phyloP scores from a whole-genome alignment of 2,113 vertebrate genomes.

The Suricata suricatta region DNA sequence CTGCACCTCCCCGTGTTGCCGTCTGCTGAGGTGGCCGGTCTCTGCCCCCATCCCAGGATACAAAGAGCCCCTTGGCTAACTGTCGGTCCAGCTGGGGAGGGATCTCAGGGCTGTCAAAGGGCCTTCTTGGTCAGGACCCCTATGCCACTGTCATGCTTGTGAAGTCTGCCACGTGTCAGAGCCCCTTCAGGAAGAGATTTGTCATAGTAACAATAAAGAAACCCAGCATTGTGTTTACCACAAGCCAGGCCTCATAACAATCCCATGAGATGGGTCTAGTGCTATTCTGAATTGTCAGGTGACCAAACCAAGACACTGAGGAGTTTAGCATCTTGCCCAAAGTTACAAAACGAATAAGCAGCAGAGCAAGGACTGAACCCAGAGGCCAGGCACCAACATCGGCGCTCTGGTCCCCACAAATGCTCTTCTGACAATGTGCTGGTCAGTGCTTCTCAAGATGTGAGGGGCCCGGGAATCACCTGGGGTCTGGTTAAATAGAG shows the following conservation, averaged over 20 bases:
- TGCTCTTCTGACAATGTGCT: not conserved
- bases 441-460: no score
- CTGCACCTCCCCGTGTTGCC: not conserved
- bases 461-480: no score
- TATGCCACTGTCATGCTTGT: not conserved
- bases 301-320: no score
- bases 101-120: not conserved
- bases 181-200: not conserved
- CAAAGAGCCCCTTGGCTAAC: not conserved
- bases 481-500: no score
- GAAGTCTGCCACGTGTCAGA: not conserved
- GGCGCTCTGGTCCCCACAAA: not conserved
- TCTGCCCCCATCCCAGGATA: not conserved
- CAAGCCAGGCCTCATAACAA: not conserved
- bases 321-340: not conserved
- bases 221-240: not conserved
- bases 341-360: not conserved
- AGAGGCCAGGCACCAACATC: not conserved
- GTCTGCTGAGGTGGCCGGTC: not conserved
- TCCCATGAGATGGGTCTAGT: not conserved
- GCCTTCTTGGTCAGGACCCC: not conserved
- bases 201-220: not conserved
- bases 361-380: not conserved
- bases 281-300: not conserved
- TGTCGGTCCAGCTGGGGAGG: not conserved